phyloP scores from a whole-genome alignment of 2,113 vertebrate genomes.

The Sula dactylatra region DNA sequence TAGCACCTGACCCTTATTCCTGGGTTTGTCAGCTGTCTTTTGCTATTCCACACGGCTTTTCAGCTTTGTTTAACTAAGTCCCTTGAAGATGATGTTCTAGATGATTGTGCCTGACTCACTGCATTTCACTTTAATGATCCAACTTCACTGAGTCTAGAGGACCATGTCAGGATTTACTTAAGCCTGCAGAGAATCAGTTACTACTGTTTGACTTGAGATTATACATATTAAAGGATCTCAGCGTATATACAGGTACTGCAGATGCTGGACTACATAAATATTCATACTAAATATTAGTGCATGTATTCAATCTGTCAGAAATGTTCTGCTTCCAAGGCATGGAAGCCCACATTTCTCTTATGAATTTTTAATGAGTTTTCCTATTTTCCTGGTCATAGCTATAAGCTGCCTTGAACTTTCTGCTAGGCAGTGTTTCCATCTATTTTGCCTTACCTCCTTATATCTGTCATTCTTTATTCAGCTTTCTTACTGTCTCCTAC shows the following conservation, averaged over 20 bases:
- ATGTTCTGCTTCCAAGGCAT: background rate
- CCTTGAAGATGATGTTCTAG: background rate
- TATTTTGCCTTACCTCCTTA: background rate
- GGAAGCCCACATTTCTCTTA: background rate
- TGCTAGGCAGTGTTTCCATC: background rate
- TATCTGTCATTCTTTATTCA: background rate
- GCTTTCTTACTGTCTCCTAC: background rate
- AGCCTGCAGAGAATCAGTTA: background rate
- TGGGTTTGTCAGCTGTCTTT: background rate
- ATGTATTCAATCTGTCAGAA: slow-evolving; percentile 8
- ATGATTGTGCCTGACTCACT: background rate
- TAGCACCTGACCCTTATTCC: background rate
- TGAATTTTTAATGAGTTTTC: background rate
- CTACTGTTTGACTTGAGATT: background rate
- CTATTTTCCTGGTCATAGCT: background rate
- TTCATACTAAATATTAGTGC: background rate
- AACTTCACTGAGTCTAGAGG: background rate
- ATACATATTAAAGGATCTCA: background rate
- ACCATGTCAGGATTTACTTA: background rate
- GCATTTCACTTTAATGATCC: background rate
- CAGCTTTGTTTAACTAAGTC: background rate
- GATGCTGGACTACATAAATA: background rate
- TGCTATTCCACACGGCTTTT: background rate
- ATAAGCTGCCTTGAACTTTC: background rate
- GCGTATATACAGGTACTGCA: background rate